phyloP scores from a whole-genome alignment of 2,113 vertebrate species.

The Lampris incognitus region DNA sequence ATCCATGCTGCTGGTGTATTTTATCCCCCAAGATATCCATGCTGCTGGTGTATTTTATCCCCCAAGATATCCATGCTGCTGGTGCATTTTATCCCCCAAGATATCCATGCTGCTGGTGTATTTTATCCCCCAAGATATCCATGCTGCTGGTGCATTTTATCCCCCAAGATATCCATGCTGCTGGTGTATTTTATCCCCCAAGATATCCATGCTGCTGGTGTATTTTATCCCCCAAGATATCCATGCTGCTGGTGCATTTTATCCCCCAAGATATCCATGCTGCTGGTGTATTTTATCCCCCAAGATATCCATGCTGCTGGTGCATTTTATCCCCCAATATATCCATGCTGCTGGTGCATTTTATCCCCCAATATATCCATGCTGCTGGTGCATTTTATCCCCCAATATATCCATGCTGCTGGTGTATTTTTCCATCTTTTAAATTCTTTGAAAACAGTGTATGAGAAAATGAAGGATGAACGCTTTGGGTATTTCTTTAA shows the following conservation, averaged over 20 bases:
- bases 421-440: conserved; percentile 14
- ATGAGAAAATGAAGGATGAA: conserved; percentile 45
- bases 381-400: conserved; percentile 26
- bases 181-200: conserved; percentile 23
- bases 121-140: conserved; percentile 7
- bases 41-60: conserved; percentile 25
- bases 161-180: not conserved
- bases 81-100: conserved; percentile 15
- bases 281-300: conserved; percentile 8
- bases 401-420: conserved; percentile 12
- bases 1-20: not conserved
- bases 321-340: conserved; percentile 14
- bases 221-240: conserved; percentile 18
- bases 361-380: conserved; percentile 4
- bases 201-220: too few species aligned
- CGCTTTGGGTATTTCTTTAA: conserved; percentile 6
- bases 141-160: conserved; percentile 11
- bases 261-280: not conserved
- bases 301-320: conserved; percentile 9
- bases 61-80: not conserved
- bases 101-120: conserved; percentile 13
- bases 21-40: conserved; percentile 4
- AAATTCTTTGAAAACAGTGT: conserved; percentile 26
- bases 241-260: conserved; percentile 21
- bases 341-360: not conserved